Conservation (phyloP, 2,797 vertebrate genomes). For the Typhlichthys subterraneus region DNA sequence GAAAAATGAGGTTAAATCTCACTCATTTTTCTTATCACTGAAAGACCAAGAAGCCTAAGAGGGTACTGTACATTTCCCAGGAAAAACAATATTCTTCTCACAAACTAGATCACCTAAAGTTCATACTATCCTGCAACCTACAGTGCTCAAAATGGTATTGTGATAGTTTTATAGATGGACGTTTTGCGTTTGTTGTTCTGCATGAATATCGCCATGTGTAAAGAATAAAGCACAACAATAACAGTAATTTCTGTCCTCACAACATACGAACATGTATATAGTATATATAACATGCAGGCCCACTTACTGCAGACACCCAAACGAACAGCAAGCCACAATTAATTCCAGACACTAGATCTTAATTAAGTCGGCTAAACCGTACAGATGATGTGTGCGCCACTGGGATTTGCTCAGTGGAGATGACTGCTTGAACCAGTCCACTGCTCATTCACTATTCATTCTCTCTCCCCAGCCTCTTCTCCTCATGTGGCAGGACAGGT, state of each 20-base stretch:
- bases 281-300: slow-evolving; percentile 34
- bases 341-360: slow-evolving; percentile 62
- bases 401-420: slow-evolving; percentile 67
- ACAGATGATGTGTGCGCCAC: slow-evolving; percentile 60
- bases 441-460: slow-evolving; percentile 69
- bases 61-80: slow-evolving; percentile 58
- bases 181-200: neutral
- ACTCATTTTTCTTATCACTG: slow-evolving; percentile 67
- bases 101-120: slow-evolving; percentile 26
- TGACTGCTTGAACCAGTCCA: slow-evolving; percentile 59
- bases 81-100: slow-evolving; percentile 51
- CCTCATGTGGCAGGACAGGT: slow-evolving; percentile 45
- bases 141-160: slow-evolving; percentile 24
- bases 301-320: slow-evolving; percentile 48
- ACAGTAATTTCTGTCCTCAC: neutral
- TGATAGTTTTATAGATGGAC: slow-evolving; percentile 9
- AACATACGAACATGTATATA: slow-evolving; percentile 7
- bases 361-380: slow-evolving; percentile 67
- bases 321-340: slow-evolving; percentile 44
- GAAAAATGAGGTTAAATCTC: slow-evolving; percentile 71
- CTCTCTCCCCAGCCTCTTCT: slow-evolving; percentile 51
- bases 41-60: slow-evolving; percentile 54
- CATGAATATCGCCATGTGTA: neutral
- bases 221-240: slow-evolving; percentile 2
- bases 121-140: slow-evolving; percentile 23